These are phyloP conservation scores for Coracopsis vasa DNA, from an alignment of 2,113 vertebrate genomes.

Conservation along the genomic window DNA sequence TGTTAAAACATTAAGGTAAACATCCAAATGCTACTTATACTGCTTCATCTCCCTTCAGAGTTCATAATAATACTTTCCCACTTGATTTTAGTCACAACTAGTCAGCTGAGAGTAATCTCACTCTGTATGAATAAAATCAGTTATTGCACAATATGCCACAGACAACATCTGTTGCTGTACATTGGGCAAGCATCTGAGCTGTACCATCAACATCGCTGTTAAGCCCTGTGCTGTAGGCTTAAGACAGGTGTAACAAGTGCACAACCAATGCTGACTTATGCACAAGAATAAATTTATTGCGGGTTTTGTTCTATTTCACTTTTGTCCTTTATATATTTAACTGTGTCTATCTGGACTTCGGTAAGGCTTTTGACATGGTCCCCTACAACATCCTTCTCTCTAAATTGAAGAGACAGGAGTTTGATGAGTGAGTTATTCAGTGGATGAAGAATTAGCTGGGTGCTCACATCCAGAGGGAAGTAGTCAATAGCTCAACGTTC, in stretches of 20 bases:
- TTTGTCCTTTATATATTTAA: background rate
- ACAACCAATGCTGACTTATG: background rate
- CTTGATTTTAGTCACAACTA: background rate
- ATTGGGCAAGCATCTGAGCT: background rate
- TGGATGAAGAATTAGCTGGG: background rate
- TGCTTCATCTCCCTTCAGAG: background rate
- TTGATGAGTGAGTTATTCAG: background rate
- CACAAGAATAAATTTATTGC: background rate
- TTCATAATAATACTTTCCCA: background rate
- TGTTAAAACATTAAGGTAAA: background rate
- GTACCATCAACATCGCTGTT: background rate
- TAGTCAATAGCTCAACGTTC: background rate
- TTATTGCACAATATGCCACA: background rate
- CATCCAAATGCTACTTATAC: background rate
- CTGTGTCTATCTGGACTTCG: background rate
- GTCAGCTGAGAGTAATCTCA: background rate
- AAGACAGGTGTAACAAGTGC: rapidly evolving
- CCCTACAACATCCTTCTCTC: background rate
- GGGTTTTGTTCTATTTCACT: background rate
- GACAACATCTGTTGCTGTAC: background rate
- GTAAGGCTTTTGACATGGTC: background rate
- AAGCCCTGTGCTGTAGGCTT: background rate
- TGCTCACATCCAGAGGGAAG: background rate
- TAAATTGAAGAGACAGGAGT: background rate
- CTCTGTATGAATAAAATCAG: background rate